These are phyloP conservation scores for Dexiosoma caninum DNA, from an alignment of 2,888 invertebrate species.

Conservation along the genomic window DNA sequence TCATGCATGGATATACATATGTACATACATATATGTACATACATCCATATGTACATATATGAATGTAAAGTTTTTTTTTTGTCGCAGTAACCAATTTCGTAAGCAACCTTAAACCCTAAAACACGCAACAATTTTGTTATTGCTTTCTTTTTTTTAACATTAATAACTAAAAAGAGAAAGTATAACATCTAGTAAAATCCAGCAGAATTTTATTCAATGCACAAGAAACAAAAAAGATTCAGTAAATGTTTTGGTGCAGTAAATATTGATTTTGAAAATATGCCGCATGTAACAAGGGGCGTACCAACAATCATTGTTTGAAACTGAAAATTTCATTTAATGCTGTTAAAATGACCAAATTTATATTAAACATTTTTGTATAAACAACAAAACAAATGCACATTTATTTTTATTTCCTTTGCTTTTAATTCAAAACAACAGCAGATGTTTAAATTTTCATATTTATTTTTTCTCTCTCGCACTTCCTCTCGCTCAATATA, in stretches of 20 bases:
- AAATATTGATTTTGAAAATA: constrained; percentile 15
- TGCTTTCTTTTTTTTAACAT: too few species aligned
- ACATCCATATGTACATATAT: too few species aligned
- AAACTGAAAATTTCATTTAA: constrained; percentile 23
- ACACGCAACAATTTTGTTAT: too few species aligned
- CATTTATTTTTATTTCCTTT: background rate
- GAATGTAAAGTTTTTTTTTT: too few species aligned
- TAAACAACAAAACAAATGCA: background rate
- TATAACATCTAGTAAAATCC: too few species aligned
- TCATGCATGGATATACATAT: too few species aligned
- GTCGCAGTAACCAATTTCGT: too few species aligned
- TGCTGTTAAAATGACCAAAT: constrained; percentile 16
- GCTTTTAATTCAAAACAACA: background rate
- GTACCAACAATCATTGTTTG: background rate
- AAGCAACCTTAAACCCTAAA: too few species aligned
- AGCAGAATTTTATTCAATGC: too few species aligned
- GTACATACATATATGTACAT: too few species aligned
- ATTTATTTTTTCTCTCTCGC: background rate
- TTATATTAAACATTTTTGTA: background rate
- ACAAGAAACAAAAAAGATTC: background rate
- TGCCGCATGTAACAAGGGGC: background rate
- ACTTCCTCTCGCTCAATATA: too few species aligned
- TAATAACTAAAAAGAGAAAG: too few species aligned
- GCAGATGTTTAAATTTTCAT: constrained; percentile 3
- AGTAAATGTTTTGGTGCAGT: constrained; percentile 3